Conservation (phyloP, 2,797 vertebrate genomes). For the Hyperoplus immaculatus region DNA sequence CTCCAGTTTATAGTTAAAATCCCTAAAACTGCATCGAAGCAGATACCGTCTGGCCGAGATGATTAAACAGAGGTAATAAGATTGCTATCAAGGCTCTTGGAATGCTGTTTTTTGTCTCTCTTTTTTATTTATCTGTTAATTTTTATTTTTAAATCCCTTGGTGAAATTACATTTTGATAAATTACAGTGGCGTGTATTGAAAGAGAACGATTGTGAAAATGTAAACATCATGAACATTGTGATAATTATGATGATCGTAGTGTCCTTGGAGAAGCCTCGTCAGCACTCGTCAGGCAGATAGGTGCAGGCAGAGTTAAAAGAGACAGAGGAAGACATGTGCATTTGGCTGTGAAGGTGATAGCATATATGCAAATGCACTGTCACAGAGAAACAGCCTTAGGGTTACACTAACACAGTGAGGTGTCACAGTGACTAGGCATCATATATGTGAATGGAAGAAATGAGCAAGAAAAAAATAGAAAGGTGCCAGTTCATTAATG, state of each 20-base stretch:
- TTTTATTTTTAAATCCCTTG: background rate
- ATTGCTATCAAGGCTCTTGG: slow-evolving; percentile 2
- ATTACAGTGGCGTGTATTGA: background rate
- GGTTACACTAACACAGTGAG: background rate
- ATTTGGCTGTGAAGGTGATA: slow-evolving; percentile 23
- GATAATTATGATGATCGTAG: background rate
- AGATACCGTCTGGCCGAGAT: background rate
- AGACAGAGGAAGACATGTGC: background rate
- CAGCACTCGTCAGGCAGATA: background rate
- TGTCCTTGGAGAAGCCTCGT: background rate
- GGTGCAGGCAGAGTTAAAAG: background rate
- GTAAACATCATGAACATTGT: background rate
- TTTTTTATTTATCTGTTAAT: background rate
- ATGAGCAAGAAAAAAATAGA: background rate
- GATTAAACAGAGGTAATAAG: background rate
- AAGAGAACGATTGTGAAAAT: background rate
- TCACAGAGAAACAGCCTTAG: background rate
- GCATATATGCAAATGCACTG: slow-evolving; percentile 7
- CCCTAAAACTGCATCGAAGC: slow-evolving; percentile 17
- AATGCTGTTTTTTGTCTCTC: background rate
- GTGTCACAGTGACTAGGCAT: background rate
- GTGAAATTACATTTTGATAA: background rate
- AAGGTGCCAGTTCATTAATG: background rate
- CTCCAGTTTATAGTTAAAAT: slow-evolving; percentile 32
- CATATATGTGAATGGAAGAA: background rate